phyloP scores from a whole-genome alignment of 2,113 vertebrate genomes.

The Ciconia maguari region DNA sequence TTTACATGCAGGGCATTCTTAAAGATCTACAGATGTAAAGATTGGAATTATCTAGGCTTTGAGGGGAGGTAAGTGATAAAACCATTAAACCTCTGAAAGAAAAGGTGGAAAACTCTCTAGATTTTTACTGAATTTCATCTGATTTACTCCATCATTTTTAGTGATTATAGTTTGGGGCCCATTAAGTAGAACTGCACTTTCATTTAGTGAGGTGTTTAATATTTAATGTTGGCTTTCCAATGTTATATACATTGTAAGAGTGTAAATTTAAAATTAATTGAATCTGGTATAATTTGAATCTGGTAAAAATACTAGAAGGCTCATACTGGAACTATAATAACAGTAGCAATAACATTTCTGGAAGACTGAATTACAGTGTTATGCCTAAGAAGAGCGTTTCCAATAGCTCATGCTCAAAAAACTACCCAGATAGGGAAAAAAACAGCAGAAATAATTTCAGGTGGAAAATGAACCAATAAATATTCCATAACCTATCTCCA shows the following conservation, averaged over 20 bases:
- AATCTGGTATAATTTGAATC: neutral
- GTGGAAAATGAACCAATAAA: conserved; percentile 20
- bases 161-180: neutral
- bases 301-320: neutral
- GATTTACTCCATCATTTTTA: neutral
- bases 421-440: neutral
- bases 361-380: neutral
- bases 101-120: neutral
- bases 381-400: neutral
- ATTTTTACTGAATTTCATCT: neutral
- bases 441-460: neutral
- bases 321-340: neutral
- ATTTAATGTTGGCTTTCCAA: neutral
- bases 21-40: neutral
- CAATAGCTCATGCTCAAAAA: neutral
- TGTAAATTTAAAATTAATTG: neutral
- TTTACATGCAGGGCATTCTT: neutral
- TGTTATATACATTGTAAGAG: neutral
- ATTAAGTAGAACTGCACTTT: neutral
- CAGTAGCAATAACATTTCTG: neutral
- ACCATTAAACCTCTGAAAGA: neutral
- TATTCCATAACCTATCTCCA: neutral
- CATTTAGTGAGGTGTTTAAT: neutral
- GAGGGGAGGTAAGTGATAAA: neutral
- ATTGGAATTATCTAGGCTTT: neutral